Percentiles rank a stretch among this genome's conserved stretches.
Conservation (phyloP, 2,113 vertebrate species). For the Nettapus auritus region DNA sequence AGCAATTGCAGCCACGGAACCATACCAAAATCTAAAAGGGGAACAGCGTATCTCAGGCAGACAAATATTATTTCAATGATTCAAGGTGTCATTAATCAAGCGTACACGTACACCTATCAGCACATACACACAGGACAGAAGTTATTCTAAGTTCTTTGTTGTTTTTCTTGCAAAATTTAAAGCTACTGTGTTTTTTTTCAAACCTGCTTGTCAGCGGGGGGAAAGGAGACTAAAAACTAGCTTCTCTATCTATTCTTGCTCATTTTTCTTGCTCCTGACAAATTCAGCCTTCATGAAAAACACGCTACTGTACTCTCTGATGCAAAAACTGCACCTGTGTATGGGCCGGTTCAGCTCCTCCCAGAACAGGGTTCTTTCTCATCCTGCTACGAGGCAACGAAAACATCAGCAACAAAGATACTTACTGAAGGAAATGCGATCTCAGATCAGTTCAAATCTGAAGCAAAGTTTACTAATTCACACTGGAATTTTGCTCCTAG, state of each 20-base stretch:
- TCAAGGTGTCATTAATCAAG: not conserved
- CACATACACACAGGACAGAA: fast-evolving
- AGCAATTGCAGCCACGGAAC: not conserved
- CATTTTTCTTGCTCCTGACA: not conserved
- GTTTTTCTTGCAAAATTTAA: not conserved
- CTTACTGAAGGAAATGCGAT: not conserved
- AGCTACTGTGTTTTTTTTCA: too few species aligned
- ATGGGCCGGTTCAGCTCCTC: not conserved
- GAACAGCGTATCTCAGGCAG: not conserved
- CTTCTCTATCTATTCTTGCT: not conserved
- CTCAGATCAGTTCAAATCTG: not conserved
- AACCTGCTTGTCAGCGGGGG: not conserved
- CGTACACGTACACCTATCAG: fast-evolving
- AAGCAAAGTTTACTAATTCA: not conserved
- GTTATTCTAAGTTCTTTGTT: not conserved
- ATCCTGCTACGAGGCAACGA: not conserved
- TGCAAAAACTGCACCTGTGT: not conserved
- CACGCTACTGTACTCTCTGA: not conserved
- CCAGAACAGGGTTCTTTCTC: not conserved
- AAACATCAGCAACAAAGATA: not conserved
- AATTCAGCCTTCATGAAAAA: not conserved
- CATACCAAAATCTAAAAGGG: not conserved
- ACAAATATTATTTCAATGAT: not conserved
- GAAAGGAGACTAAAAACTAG: too few species aligned
- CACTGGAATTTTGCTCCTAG: not conserved